Evolutionary conservation across 2,797 vertebrate species (phyloP).

Genomic region (Myoxocephalus aenaeus): DNA sequence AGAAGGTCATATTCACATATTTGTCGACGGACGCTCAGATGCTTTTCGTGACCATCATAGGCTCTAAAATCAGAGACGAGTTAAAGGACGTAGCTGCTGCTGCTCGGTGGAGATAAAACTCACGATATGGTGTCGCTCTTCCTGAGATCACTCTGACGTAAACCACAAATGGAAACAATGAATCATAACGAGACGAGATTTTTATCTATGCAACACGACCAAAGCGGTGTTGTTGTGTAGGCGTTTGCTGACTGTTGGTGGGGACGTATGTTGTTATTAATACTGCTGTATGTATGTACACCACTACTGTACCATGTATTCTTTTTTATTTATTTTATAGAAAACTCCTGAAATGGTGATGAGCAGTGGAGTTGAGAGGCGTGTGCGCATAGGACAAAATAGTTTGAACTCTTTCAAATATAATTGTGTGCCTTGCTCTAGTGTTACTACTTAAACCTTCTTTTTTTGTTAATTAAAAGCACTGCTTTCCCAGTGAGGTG

Average conservation of each 20-base stretch:
- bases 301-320: slow-evolving; percentile 81
- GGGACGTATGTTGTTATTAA: slow-evolving; percentile 40
- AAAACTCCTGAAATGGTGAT: slow-evolving; percentile 75
- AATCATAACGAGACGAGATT: slow-evolving; percentile 45
- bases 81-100: background rate
- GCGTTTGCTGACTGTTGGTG: slow-evolving; percentile 60
- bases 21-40: background rate
- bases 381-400: slow-evolving; percentile 66
- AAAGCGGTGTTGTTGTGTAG: slow-evolving; percentile 87
- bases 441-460: slow-evolving; percentile 87
- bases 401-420: slow-evolving; percentile 77
- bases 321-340: slow-evolving; percentile 73
- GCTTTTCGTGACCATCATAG: background rate
- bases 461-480: slow-evolving; percentile 78
- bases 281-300: slow-evolving; percentile 79
- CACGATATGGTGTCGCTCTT: too few species aligned
- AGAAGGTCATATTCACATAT: background rate
- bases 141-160: background rate
- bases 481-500: slow-evolving; percentile 86
- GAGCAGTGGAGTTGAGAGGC: slow-evolving; percentile 29
- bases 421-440: slow-evolving; percentile 94
- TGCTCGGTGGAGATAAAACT: background rate
- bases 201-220: slow-evolving; percentile 93
- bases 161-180: background rate
- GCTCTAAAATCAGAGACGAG: background rate